These are phyloP conservation scores for Bujurquina vittata DNA, from an alignment of 2,113 vertebrate genomes.

Conservation along the genomic window DNA sequence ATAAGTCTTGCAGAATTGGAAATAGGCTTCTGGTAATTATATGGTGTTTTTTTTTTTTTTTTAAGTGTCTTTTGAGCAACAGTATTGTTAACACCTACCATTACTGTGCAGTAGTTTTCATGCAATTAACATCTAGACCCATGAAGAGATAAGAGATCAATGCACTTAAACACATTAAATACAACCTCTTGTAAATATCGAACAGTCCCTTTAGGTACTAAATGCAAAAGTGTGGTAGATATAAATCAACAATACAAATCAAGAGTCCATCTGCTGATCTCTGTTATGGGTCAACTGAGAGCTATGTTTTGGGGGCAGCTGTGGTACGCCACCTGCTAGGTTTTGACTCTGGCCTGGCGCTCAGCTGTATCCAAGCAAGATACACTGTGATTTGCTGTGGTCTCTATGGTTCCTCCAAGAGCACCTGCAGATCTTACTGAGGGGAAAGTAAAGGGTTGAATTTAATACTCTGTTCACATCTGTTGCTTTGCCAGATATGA, in stretches of 20 bases:
- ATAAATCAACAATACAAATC: slow-evolving; percentile 19
- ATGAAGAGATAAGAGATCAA: neutral
- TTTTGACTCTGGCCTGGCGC: slow-evolving; percentile 48
- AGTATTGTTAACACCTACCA: neutral
- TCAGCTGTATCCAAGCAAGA: slow-evolving; percentile 51
- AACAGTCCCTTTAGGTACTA: neutral
- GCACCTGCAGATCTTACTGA: slow-evolving; percentile 37
- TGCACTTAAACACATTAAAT: neutral
- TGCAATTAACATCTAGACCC: neutral
- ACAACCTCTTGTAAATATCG: neutral
- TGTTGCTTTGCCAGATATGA: slow-evolving; percentile 34
- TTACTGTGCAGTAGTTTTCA: neutral
- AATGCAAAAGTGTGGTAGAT: slow-evolving; percentile 5
- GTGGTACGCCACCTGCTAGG: slow-evolving; percentile 49
- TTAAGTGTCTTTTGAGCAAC: neutral
- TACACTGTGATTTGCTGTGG: slow-evolving; percentile 24
- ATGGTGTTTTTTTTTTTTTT: neutral
- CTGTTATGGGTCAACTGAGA: slow-evolving; percentile 23
- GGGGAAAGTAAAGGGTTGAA: slow-evolving; percentile 15
- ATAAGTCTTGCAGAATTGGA: neutral
- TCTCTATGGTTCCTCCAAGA: slow-evolving; percentile 30
- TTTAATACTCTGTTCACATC: slow-evolving; percentile 29
- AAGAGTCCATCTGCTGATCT: slow-evolving; percentile 28
- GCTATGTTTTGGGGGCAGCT: slow-evolving; percentile 51
- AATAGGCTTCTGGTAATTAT: neutral